Evolutionary conservation across 2,113 vertebrate species (phyloP).

Genomic region (Hippoglossus stenolepis): DNA sequence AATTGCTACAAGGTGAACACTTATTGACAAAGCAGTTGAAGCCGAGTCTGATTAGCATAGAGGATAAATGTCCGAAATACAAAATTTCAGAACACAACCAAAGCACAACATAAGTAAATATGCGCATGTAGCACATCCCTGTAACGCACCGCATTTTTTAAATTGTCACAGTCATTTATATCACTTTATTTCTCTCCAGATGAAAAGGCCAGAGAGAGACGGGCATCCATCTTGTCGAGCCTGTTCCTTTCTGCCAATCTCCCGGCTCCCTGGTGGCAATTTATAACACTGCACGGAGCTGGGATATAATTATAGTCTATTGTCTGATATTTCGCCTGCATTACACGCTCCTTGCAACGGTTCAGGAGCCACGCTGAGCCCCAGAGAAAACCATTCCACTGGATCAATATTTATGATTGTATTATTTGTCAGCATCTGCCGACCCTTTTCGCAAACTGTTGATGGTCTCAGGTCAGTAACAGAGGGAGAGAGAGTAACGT

Average conservation of each 20-base stretch:
- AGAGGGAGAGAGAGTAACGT: slow-evolving; percentile 1
- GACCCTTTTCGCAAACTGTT: slow-evolving; percentile 47
- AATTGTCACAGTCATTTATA: slow-evolving; percentile 33
- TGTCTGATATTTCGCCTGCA: slow-evolving; percentile 72
- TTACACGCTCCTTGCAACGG: slow-evolving; percentile 61
- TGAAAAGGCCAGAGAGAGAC: slow-evolving; percentile 35
- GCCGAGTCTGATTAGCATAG: slow-evolving; percentile 24
- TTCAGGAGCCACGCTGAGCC: slow-evolving; percentile 58
- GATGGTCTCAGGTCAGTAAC: slow-evolving; percentile 26
- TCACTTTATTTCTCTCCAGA: slow-evolving; percentile 29
- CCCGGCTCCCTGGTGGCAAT: slow-evolving; percentile 50
- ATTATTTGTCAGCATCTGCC: slow-evolving; percentile 66
- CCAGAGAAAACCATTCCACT: slow-evolving; percentile 64
- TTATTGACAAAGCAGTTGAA: slow-evolving; percentile 35
- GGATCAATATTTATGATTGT: slow-evolving; percentile 76
- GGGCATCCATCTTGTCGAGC: slow-evolving; percentile 41
- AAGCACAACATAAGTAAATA: neutral
- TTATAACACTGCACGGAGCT: slow-evolving; percentile 57
- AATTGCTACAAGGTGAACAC: slow-evolving; percentile 1
- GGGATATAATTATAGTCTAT: slow-evolving; percentile 64
- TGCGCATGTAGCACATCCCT: neutral
- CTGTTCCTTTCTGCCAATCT: slow-evolving; percentile 56
- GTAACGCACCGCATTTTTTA: slow-evolving; percentile 16
- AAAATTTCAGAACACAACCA: slow-evolving; percentile 5
- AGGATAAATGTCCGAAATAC: slow-evolving; percentile 2